phyloP scores from a whole-genome alignment of 2,113 vertebrate species.

The Pongo pygmaeus region DNA sequence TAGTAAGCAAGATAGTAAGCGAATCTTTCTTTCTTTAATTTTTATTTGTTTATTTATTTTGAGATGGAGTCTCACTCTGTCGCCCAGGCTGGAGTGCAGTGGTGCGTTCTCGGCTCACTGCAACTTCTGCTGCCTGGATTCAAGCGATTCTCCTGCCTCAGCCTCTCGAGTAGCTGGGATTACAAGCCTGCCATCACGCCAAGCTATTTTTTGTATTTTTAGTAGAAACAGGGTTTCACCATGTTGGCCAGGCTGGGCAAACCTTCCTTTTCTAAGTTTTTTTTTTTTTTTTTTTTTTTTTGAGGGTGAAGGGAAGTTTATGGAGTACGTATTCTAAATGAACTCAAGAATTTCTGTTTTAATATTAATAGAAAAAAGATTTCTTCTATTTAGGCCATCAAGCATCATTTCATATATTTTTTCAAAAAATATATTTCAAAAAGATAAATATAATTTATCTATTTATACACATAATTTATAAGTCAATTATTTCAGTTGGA shows the following conservation, averaged over 20 bases:
- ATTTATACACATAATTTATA: neutral
- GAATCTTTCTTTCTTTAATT: neutral
- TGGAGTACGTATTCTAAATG: neutral
- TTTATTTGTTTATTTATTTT: too few relatives aligned
- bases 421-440: neutral
- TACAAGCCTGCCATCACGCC: too few relatives aligned
- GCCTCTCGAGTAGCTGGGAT: too few relatives aligned
- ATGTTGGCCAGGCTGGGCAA: too few relatives aligned
- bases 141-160: too few relatives aligned
- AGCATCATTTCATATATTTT: neutral
- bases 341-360: neutral
- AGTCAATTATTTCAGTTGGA: neutral
- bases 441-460: neutral
- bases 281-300: neutral
- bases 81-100: too few relatives aligned
- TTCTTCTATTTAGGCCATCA: neutral
- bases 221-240: too few relatives aligned
- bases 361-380: neutral
- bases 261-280: too few relatives aligned
- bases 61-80: too few relatives aligned
- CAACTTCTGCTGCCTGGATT: too few relatives aligned
- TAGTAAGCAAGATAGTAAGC: neutral
- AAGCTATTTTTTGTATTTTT: too few relatives aligned
- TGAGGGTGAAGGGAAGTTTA: neutral
- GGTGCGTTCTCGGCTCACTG: too few relatives aligned